A percentile compares a stretch with the other conserved stretches of the same genome.
Conservation (phyloP, 2,797 vertebrate genomes). For the Acrocephalus scirpaceus region DNA sequence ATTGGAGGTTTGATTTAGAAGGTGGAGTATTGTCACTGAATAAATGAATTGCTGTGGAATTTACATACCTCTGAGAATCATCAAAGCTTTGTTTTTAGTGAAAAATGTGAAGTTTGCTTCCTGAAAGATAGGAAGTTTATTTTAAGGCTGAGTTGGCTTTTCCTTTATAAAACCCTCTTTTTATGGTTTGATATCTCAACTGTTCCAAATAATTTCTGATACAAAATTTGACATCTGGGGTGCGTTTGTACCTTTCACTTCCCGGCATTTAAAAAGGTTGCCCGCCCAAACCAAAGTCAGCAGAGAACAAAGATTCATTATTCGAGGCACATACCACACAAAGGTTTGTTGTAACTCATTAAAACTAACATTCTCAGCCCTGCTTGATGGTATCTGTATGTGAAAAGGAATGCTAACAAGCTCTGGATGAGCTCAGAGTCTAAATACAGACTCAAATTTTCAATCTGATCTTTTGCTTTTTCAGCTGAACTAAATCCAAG, state of each 20-base stretch:
- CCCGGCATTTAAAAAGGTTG: not conserved
- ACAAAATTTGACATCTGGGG: not conserved
- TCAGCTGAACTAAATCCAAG: not conserved
- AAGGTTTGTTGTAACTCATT: constrained; percentile 18
- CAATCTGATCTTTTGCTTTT: not conserved
- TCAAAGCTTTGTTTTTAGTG: constrained; percentile 50
- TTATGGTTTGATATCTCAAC: constrained; percentile 6
- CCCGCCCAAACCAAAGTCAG: not conserved
- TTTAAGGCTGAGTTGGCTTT: constrained; percentile 54
- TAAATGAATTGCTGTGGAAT: constrained; percentile 49
- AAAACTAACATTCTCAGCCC: not conserved
- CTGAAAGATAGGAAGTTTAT: constrained; percentile 40
- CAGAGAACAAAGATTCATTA: not conserved
- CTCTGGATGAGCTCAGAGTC: not conserved
- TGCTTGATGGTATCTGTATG: not conserved
- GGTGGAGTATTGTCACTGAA: constrained; percentile 42
- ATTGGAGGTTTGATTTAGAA: constrained; percentile 45
- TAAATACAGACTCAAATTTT: not conserved
- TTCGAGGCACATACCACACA: not conserved
- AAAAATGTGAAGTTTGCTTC: constrained; percentile 54
- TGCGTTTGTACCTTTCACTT: not conserved
- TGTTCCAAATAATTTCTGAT: not conserved
- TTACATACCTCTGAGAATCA: constrained; percentile 60
- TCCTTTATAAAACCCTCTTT: not conserved
- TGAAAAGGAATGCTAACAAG: constrained; percentile 19